phyloP scores from a whole-genome alignment of 2,888 invertebrate species.

The Drosophila flavopinicola region DNA sequence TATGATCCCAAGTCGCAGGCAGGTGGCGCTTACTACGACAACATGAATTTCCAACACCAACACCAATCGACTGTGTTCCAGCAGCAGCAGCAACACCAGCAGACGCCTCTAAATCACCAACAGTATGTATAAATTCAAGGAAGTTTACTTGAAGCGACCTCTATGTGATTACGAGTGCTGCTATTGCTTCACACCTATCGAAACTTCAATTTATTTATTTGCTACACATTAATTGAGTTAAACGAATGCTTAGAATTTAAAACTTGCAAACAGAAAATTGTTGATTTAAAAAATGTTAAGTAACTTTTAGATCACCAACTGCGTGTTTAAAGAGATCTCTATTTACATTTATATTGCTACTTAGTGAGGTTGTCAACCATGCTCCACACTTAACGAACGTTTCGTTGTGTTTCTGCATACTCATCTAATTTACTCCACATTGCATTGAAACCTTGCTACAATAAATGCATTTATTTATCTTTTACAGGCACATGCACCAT shows the following conservation, averaged over 20 bases:
- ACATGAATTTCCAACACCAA: conserved; percentile 76
- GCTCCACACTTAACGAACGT: neutral
- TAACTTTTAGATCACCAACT: too few relatives aligned
- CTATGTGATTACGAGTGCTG: neutral
- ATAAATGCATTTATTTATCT: neutral
- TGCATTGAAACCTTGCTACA: neutral
- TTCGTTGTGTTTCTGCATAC: too few relatives aligned
- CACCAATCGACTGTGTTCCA: conserved; percentile 70
- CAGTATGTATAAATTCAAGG: conserved; percentile 58
- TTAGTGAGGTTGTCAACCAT: too few relatives aligned
- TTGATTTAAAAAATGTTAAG: too few relatives aligned
- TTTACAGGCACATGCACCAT: conserved; percentile 68
- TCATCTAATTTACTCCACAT: conserved; percentile 7
- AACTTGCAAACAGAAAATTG: too few relatives aligned
- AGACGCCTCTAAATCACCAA: conserved; percentile 60
- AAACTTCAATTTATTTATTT: neutral
- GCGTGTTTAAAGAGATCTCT: too few relatives aligned
- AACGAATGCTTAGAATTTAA: too few relatives aligned
- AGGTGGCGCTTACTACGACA: conserved; percentile 80
- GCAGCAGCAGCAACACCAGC: conserved; percentile 68
- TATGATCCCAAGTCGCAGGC: conserved; percentile 81
- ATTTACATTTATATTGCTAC: too few relatives aligned
- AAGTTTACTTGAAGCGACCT: neutral
- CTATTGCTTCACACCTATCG: neutral
- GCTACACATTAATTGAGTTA: neutral